These are phyloP conservation scores for Brachyhypopomus occidentalis DNA, from an alignment of 2,113 vertebrate genomes.

Conservation along the genomic window DNA sequence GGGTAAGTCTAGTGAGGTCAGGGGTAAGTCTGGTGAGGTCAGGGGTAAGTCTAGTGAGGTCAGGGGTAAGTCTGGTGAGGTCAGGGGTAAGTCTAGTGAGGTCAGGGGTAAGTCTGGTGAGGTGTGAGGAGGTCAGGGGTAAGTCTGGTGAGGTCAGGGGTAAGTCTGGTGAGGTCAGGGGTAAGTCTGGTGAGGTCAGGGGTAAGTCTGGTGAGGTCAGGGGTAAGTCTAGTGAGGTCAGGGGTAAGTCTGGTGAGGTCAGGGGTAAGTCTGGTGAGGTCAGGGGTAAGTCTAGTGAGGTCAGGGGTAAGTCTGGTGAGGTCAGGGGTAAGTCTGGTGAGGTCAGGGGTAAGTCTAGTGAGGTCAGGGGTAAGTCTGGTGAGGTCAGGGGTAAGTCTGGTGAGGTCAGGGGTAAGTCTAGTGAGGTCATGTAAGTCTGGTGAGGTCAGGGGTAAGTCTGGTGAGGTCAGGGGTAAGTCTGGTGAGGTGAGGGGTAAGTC, in stretches of 20 bases:
- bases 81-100: constrained; percentile 29
- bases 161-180: constrained; percentile 34
- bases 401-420: constrained; percentile 48
- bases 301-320: constrained; percentile 28
- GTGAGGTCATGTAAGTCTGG: too few relatives aligned
- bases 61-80: constrained; percentile 34
- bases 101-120: too few relatives aligned
- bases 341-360: constrained; percentile 41
- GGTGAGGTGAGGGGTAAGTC: constrained; percentile 48
- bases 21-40: constrained; percentile 37
- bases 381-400: constrained; percentile 46
- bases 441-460: constrained; percentile 48
- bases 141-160: constrained; percentile 33
- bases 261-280: constrained; percentile 34
- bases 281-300: too few relatives aligned
- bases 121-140: too few relatives aligned
- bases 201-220: constrained; percentile 33
- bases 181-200: constrained; percentile 35
- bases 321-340: constrained; percentile 35
- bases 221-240: too few relatives aligned
- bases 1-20: too few relatives aligned
- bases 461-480: constrained; percentile 48
- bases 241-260: constrained; percentile 37
- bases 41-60: too few relatives aligned
- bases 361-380: constrained; percentile 48